Base-by-base conservation (phyloP, 2,113 vertebrate species). In the Centropus bengalensis region DNA sequence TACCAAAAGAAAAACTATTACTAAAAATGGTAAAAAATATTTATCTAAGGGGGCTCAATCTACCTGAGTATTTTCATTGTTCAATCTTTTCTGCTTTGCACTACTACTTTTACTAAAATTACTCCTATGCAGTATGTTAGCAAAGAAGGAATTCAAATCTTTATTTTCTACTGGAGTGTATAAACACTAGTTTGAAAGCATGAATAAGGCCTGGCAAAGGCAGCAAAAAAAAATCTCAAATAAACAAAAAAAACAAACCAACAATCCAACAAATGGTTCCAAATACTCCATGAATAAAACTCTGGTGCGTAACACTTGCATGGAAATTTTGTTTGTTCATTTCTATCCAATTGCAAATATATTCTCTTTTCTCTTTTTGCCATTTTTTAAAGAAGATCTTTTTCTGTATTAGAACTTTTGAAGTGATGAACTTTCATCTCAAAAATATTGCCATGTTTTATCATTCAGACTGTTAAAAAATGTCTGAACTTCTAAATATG, bases 201-300 rank as follows among this genome's bases (percentile, higher is more conserved):
- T 74, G 64, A 78, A 47, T 40, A 59, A 62, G 3, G 6, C 3
- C 22, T 75, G 22, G 24, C 10, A 38, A 86, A 93, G 63, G 10
- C 10, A 59, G 10, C 5, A 49, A 63, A 60, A 82, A 9, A 54
- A n/a, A 28, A 0, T 0, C 0, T 2, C 10, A 59, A 12, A 4
- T 10, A 67, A 87, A 60, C 4, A 8, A 16, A 69, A 38, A 51
- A 15, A 54, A 3, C 15, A 55, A 55, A 55, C 17, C 6, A 36
- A 83, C 54, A 32, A 56, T 32, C 17, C 54, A 56, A 1, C 15
- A 5, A 11, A 52, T 0, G 4, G 1, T 62, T 88, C 76, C 6
- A 49, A 52, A 49, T 47, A 24, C 3, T 76, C 83, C 13, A 70
- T 38, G 5, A 11, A 30, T 70, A 70, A 56, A n/a, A 23, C 8